Base-by-base conservation (phyloP, 2,797 vertebrate genomes). In the Paguma larvata region DNA sequence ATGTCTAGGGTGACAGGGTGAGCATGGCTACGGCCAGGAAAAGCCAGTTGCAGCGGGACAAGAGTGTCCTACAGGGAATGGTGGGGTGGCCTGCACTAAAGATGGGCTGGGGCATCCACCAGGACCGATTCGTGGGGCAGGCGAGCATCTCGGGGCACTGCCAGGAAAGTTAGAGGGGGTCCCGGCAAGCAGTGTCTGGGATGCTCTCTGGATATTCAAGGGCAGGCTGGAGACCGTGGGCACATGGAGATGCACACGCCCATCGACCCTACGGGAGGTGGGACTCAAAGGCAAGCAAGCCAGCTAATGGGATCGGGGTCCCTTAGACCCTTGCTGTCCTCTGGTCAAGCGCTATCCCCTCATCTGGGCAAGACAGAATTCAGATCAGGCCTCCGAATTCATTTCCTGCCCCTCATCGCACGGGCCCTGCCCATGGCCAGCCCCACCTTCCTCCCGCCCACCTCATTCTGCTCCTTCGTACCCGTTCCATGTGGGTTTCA, bases 241-340 rank as follows among this genome's bases (percentile, higher is more conserved):
- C 19, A 44, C 44, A 5, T 0, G 0, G 0, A 79, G 51, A n/a
- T 15, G 34, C 19, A 27, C 6, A 1, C 13, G 51, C 3, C 51
- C 30, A 13, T 34, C 63, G 84, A 51, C 32, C 13, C 53, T 73
- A n/a, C 53, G 38, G 72, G 34, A 44, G 51, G 41, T n/a, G 38
- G 56, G 19, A 67, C 12, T 44, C 5, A 3, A 68, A 77, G 78
- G 48, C 32, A 85, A 85, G 63, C 6, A 7, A 77, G 51, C 41
- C 78, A 63, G n/a, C 48, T 13, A 14, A 34, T 21, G n/a, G 48
- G 34, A 25, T 9, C 65, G 14, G 48, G n/a, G 21, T 51, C 80
- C 34, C 32, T 38, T 34, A 68, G 41, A 0, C 16, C 46, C 23
- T 82, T 25, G 19, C 41, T 79, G n/a, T 63, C 34, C 34, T 92